Percentiles rank a stretch among this genome's conserved stretches.
These are phyloP conservation scores for Hyalella azteca DNA, from an alignment of 2,888 invertebrate genomes.

Conservation along the genomic window DNA sequence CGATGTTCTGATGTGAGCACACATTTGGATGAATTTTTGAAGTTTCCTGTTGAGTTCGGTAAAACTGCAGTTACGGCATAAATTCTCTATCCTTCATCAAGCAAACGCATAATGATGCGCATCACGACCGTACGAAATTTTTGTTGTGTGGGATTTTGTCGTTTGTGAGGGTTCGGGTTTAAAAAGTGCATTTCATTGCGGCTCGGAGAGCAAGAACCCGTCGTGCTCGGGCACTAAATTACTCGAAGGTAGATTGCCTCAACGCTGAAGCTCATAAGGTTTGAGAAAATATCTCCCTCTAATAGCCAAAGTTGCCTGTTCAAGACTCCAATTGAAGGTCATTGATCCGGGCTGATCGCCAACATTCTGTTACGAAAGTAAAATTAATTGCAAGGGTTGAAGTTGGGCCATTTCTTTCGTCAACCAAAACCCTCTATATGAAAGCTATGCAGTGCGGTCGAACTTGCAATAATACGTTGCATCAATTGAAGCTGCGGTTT, in stretches of 20 bases:
- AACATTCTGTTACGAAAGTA: conserved; percentile 13
- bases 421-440: background rate
- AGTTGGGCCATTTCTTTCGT: background rate
- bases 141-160: background rate
- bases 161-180: background rate
- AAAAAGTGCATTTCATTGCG: background rate
- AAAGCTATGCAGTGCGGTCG: too few species aligned
- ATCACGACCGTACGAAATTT: background rate
- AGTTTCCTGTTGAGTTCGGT: too few species aligned
- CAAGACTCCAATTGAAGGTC: background rate
- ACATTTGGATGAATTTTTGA: too few species aligned
- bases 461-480: too few species aligned
- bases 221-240: background rate
- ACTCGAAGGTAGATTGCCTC: background rate
- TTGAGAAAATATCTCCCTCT: background rate
- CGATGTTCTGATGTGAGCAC: too few species aligned
- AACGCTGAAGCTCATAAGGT: background rate
- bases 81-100: too few species aligned
- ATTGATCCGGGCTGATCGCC: background rate
- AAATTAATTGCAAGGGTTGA: conserved; percentile 11
- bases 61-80: too few species aligned
- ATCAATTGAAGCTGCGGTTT: too few species aligned
- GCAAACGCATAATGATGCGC: too few species aligned
- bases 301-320: background rate
- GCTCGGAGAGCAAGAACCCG: background rate